Conservation (phyloP, 1,140 invertebrate genomes). For the Wiebesia pumilae region DNA sequence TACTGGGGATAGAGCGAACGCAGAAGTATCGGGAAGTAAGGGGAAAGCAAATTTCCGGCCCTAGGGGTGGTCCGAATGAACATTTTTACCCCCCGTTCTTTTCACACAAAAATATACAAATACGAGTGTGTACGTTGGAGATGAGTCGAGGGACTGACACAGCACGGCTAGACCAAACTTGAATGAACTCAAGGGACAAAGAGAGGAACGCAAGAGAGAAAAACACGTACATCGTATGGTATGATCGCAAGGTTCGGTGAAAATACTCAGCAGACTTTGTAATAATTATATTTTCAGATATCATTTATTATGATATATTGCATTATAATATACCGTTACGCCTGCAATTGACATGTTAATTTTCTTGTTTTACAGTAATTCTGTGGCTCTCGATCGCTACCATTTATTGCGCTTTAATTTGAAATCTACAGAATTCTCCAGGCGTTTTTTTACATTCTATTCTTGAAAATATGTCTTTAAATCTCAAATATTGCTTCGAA, state of each 20-base stretch:
- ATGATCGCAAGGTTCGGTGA: not conserved
- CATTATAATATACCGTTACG: too few relatives aligned
- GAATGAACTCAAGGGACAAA: slow-evolving; percentile 14
- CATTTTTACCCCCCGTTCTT: not conserved
- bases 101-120: slow-evolving; percentile 7
- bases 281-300: too few relatives aligned
- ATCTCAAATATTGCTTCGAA: too few relatives aligned
- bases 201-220: not conserved
- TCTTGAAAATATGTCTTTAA: too few relatives aligned
- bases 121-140: not conserved
- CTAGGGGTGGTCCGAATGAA: slow-evolving; percentile 22
- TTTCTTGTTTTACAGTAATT: too few relatives aligned
- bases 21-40: not conserved
- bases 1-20: not conserved
- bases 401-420: too few relatives aligned
- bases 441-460: too few relatives aligned
- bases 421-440: too few relatives aligned
- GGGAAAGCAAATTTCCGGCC: slow-evolving; percentile 55
- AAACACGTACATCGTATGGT: not conserved
- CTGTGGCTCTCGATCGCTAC: too few relatives aligned
- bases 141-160: not conserved
- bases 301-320: too few relatives aligned
- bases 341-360: too few relatives aligned
- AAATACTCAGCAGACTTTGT: not conserved
- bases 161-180: not conserved